Conservation (phyloP, 2,888 invertebrate species). For the Cistogaster globosa region DNA sequence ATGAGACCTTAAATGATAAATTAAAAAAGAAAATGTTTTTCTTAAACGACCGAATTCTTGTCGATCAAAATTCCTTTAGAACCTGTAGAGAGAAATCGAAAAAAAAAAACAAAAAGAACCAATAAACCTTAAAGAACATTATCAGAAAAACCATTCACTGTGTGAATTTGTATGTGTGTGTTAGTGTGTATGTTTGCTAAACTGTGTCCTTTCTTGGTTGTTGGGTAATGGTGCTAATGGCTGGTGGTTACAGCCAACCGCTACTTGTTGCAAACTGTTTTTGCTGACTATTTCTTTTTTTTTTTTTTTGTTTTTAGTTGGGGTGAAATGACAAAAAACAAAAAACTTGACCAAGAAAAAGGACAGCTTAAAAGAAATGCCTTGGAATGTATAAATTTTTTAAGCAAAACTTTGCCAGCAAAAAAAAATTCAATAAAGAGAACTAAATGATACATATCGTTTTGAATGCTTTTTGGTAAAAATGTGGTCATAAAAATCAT, state of each 20-base stretch:
- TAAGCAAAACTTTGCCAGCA: slow-evolving; percentile 24
- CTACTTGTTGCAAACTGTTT: slow-evolving; percentile 33
- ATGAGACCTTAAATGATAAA: slow-evolving; percentile 79
- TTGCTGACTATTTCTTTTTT: not conserved
- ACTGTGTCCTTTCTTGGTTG: slow-evolving; percentile 17
- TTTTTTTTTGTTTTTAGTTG: slow-evolving; percentile 12
- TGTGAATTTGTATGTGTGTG: not conserved
- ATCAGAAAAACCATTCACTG: slow-evolving; percentile 51
- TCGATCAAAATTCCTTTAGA: slow-evolving; percentile 83
- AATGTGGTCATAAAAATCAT: slow-evolving; percentile 29
- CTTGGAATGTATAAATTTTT: slow-evolving; percentile 70
- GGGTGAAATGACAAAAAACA: slow-evolving; percentile 52
- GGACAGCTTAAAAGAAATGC: slow-evolving; percentile 55
- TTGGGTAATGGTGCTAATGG: slow-evolving; percentile 59
- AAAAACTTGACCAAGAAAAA: slow-evolving; percentile 14
- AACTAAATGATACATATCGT: slow-evolving; percentile 56
- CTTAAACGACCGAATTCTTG: slow-evolving; percentile 83
- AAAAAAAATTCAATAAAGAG: slow-evolving; percentile 14
- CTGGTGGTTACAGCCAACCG: slow-evolving; percentile 38
- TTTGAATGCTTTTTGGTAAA: slow-evolving; percentile 24
- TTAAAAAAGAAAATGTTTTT: slow-evolving; percentile 80
- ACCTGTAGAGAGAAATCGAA: slow-evolving; percentile 72
- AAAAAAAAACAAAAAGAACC: not conserved
- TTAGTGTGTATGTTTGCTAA: not conserved
- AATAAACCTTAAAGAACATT: not conserved